phyloP scores from a whole-genome alignment of 2,888 invertebrate genomes.

The Trachelus iudaicus region DNA sequence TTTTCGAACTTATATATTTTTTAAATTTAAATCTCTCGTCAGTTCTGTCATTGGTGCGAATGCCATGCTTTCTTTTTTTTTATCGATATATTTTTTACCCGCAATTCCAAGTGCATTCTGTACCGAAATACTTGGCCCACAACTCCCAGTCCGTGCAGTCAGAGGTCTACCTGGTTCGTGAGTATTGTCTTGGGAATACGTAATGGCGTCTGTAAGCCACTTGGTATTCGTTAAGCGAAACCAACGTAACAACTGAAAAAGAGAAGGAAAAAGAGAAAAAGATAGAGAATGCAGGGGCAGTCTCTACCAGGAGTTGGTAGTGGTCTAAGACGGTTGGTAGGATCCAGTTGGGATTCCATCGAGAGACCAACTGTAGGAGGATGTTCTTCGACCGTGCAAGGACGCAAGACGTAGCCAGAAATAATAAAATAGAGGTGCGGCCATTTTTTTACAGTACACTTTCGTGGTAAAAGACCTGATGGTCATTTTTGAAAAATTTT shows the following conservation, averaged over 20 bases:
- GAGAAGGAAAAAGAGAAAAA: background rate
- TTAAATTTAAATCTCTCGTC: too few species aligned
- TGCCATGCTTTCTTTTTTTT: too few species aligned
- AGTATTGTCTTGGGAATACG: background rate
- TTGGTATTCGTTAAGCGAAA: background rate
- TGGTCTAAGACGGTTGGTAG: background rate
- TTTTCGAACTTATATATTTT: too few species aligned
- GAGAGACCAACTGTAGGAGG: background rate
- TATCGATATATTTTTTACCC: background rate
- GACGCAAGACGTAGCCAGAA: background rate
- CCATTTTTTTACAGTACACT: background rate
- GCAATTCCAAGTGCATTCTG: background rate
- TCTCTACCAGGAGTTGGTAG: background rate
- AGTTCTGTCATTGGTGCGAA: too few species aligned
- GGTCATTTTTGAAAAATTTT: too few species aligned
- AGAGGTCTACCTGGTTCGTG: background rate
- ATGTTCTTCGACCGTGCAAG: background rate
- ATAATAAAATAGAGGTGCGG: background rate
- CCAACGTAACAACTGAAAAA: background rate
- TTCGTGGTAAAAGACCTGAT: too few species aligned
- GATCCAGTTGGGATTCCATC: background rate
- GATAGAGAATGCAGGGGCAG: background rate
- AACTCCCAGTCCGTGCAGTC: background rate
- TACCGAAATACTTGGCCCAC: background rate
- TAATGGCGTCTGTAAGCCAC: background rate